Evolutionary conservation across 2,888 invertebrate genomes (phyloP), one percentile per base, ranked within the genome.

Genomic region (Hydrotaea diabolus): DNA sequence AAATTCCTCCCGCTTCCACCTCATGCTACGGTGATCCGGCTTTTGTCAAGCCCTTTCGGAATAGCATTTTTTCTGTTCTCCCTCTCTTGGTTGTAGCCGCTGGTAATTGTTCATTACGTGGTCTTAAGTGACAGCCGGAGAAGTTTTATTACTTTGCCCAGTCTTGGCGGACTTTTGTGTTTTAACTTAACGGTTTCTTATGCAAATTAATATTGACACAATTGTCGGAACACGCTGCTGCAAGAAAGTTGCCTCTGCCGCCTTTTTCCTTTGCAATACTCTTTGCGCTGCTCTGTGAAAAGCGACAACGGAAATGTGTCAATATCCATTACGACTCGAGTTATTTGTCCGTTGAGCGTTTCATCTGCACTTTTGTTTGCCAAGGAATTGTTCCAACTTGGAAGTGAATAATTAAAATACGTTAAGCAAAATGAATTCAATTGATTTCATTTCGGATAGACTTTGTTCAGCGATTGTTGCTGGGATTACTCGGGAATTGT

Each of bases 161-260:
- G 9, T 23, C 49, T 46, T 39, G 17, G 69, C 69, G 17, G 69
- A 69, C 46, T 69, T 17, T 69, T 19, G 69, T 46, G 39, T 62
- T 62, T 85, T 80, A 81, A 82, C 77, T 80, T 74, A 77, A 82
- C 79, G 74, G 82, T 85, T 85, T 64, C 77, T 80, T 85, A 85
- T 85, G 82, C 82, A 85, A 82, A 85, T 85, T 85, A 85, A 85
- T 85, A 85, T 82, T 85, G 85, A 82, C 85, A 80, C 82, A 85
- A 80, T 85, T 85, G 79, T 64, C 71, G 62, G n/a, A 80, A 80
- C 77, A 80, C 62, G 72, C 26, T 39, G 39, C 39, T 82, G 79
- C 53, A 77, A 82, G 19, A 69, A 69, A 13, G 3, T 31, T 31
- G 69, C 69, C n/a, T n/a, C n/a, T 23, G 62, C 62, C 62, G n/a